phyloP scores from a whole-genome alignment of 2,113 vertebrate genomes.

The Pogonocichla stellata region DNA sequence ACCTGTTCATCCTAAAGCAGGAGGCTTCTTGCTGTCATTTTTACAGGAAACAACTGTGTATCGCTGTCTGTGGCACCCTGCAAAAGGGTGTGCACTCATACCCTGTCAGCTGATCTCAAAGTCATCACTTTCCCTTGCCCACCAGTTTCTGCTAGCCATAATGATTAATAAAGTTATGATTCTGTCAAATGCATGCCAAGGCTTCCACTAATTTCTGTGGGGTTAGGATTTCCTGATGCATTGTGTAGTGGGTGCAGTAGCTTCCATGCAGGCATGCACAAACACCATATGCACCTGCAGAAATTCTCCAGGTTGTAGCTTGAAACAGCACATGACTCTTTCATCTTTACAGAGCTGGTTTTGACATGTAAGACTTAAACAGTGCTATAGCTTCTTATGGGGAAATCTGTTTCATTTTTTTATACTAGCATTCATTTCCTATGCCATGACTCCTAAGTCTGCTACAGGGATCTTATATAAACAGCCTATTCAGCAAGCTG shows the following conservation, averaged over 20 bases:
- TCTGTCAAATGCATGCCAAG: not conserved
- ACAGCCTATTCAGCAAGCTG: constrained; percentile 22
- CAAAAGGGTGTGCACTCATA: not conserved
- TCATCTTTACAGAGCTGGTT: not conserved
- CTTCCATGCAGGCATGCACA: not conserved
- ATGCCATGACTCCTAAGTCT: not conserved
- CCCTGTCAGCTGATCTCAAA: not conserved
- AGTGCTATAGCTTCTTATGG: not conserved
- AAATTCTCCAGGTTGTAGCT: not conserved
- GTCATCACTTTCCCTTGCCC: not conserved
- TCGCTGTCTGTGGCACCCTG: not conserved
- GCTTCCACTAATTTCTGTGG: not conserved
- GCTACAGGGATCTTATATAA: constrained; percentile 1
- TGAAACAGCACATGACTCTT: not conserved
- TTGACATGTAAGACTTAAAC: not conserved
- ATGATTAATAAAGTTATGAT: not conserved
- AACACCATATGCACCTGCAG: not conserved
- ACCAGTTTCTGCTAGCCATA: not conserved
- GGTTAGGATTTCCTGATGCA: not conserved
- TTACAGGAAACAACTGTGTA: not conserved
- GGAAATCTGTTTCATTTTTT: not conserved
- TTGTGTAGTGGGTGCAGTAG: not conserved
- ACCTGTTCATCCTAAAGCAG: not conserved
- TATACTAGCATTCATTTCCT: not conserved
- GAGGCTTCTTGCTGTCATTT: not conserved